Evolutionary conservation across 2,888 invertebrate species (phyloP).

Genomic region (Brassicogethes aeneus): DNA sequence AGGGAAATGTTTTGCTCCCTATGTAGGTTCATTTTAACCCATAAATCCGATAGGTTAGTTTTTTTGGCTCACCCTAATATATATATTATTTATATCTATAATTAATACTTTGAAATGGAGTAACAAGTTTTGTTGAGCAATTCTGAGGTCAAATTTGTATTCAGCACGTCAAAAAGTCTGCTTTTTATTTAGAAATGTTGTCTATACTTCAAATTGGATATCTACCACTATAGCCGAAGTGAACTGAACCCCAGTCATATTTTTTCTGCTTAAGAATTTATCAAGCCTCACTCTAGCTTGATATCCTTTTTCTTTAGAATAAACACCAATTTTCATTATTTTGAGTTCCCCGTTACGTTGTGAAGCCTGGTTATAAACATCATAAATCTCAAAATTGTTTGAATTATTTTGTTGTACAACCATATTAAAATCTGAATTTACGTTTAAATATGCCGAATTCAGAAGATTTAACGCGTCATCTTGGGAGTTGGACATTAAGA

Average conservation of each 20-base stretch:
- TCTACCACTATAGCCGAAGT: constrained; percentile 47
- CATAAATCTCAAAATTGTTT: constrained; percentile 35
- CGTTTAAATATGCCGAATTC: constrained; percentile 37
- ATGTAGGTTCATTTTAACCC: too few species aligned
- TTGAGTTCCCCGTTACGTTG: constrained; percentile 45
- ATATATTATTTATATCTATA: too few species aligned
- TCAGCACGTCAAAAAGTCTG: too few species aligned
- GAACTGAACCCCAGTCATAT: constrained; percentile 49
- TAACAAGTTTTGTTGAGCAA: too few species aligned
- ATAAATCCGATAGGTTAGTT: too few species aligned
- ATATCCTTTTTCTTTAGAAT: constrained; percentile 33
- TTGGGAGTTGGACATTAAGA: constrained; percentile 31
- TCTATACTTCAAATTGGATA: too few species aligned
- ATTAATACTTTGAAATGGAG: too few species aligned
- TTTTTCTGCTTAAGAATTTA: constrained; percentile 39
- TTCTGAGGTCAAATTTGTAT: too few species aligned
- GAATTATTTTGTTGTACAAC: constrained; percentile 21
- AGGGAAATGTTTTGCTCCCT: too few species aligned
- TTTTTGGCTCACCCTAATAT: too few species aligned
- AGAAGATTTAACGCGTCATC: constrained; percentile 28
- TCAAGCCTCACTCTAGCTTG: constrained; percentile 20
- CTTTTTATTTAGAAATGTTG: too few species aligned
- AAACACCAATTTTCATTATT: constrained; percentile 44
- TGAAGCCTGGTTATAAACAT: constrained; percentile 49
- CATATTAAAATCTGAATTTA: constrained; percentile 44